A percentile compares a stretch with the other conserved stretches of the same genome.
These are phyloP conservation scores for Graphium colonna DNA, from an alignment of 2,888 invertebrate species.

Conservation along the genomic window DNA sequence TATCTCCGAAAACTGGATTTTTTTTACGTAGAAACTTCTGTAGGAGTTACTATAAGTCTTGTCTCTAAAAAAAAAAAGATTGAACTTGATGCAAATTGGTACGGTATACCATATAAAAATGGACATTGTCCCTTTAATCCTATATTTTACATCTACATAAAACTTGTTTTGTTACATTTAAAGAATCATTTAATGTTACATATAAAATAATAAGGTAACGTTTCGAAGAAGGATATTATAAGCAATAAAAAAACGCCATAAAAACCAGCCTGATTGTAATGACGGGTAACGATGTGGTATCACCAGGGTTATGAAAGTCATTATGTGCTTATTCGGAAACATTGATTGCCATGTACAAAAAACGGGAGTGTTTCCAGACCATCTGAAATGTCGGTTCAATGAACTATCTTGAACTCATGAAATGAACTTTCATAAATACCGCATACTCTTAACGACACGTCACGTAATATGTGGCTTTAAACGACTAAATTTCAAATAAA, in stretches of 20 bases:
- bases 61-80: too few species aligned
- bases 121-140: too few species aligned
- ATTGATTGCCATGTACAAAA: slow-evolving; percentile 10
- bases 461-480: background rate
- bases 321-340: slow-evolving; percentile 45
- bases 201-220: too few species aligned
- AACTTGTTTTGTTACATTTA: too few species aligned
- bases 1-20: too few species aligned
- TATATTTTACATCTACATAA: too few species aligned
- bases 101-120: too few species aligned
- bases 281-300: slow-evolving; percentile 46
- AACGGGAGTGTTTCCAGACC: background rate
- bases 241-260: slow-evolving; percentile 40
- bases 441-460: background rate
- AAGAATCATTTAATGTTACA: too few species aligned
- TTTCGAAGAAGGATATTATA: too few species aligned
- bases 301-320: slow-evolving; percentile 53
- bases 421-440: background rate
- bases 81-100: too few species aligned
- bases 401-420: slow-evolving; percentile 2
- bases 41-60: too few species aligned
- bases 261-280: slow-evolving; percentile 49
- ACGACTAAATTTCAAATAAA: background rate
- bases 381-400: slow-evolving; percentile 7
- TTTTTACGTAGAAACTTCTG: too few species aligned